A percentile compares a stretch with the other conserved stretches of the same genome.
Evolutionary conservation across 2,888 invertebrate species (phyloP).

Genomic region (Brachypalpus laphriformis): DNA sequence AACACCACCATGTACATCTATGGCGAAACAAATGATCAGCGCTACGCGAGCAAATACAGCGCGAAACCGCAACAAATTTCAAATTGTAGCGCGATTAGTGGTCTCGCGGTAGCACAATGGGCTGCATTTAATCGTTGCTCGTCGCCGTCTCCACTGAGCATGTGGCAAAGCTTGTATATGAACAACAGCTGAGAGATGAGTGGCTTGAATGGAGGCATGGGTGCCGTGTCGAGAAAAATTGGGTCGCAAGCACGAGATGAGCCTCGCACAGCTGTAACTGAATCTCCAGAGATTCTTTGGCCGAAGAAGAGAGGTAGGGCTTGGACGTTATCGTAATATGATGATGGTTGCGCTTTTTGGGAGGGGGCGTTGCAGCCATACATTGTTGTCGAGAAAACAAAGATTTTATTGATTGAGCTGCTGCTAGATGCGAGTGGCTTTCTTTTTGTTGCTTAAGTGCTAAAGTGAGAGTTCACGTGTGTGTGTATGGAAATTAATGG

Average conservation of each 20-base stretch:
- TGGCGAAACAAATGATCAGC: constrained; percentile 43
- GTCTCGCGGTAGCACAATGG: constrained; percentile 55
- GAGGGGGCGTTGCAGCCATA: constrained; percentile 20
- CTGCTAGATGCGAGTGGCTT: constrained; percentile 26
- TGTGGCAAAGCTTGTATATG: constrained; percentile 35
- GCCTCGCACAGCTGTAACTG: constrained; percentile 44
- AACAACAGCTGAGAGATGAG: constrained; percentile 37
- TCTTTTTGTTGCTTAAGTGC: constrained; percentile 37
- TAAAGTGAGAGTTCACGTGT: constrained; percentile 63
- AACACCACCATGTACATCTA: constrained; percentile 41
- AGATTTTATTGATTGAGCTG: constrained; percentile 52
- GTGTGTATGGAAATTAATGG: constrained; percentile 34
- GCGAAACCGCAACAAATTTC: constrained; percentile 66
- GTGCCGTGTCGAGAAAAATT: constrained; percentile 62
- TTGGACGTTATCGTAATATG: constrained; percentile 51
- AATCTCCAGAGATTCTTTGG: constrained; percentile 41
- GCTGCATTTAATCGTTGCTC: constrained; percentile 56
- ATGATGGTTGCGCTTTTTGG: constrained; percentile 31
- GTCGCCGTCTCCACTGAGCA: constrained; percentile 14
- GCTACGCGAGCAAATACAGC: constrained; percentile 12
- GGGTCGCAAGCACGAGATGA: constrained; percentile 59
- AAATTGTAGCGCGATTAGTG: constrained; percentile 47
- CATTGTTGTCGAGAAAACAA: constrained; percentile 31
- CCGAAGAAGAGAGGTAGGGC: constrained; percentile 33
- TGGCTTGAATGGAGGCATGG: constrained; percentile 29